A percentile compares a stretch with the other conserved stretches of the same genome.
phyloP scores from a whole-genome alignment of 2,113 vertebrate genomes.

The Mungos mungo region DNA sequence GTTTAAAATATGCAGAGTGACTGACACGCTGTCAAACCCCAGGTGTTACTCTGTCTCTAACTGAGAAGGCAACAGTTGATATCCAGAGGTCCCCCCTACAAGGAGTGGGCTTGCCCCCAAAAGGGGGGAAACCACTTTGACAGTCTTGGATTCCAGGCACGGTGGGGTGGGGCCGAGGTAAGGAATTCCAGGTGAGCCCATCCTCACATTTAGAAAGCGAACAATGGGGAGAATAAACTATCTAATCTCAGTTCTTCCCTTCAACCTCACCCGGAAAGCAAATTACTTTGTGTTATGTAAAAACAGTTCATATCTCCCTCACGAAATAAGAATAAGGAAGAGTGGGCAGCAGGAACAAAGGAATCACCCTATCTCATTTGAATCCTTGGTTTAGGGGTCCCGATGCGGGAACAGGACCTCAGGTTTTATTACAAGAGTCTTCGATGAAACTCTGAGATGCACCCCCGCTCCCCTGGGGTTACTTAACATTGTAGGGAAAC shows the following conservation, averaged over 20 bases:
- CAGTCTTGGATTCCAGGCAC: background rate
- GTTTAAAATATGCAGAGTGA: slow-evolving; percentile 8
- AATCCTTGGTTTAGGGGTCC: background rate
- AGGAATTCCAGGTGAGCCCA: background rate
- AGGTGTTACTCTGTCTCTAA: background rate
- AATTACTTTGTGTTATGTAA: background rate
- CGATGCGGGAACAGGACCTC: background rate
- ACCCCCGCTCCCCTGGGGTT: background rate
- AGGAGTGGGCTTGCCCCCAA: background rate
- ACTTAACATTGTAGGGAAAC: background rate
- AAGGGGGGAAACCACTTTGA: background rate
- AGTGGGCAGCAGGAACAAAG: background rate
- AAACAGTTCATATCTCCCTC: background rate
- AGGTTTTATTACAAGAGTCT: background rate
- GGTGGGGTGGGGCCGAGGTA: background rate
- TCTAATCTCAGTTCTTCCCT: background rate
- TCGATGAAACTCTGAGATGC: background rate
- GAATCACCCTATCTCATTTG: background rate
- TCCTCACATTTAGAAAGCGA: background rate
- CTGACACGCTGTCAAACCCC: background rate
- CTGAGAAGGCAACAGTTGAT: background rate
- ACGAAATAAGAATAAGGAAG: background rate
- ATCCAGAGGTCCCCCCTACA: background rate
- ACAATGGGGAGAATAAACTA: too few relatives aligned
- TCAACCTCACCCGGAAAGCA: background rate